These are phyloP conservation scores for Dicerorhinus sumatrensis DNA, from an alignment of 2,113 vertebrate genomes.

Conservation along the genomic window DNA sequence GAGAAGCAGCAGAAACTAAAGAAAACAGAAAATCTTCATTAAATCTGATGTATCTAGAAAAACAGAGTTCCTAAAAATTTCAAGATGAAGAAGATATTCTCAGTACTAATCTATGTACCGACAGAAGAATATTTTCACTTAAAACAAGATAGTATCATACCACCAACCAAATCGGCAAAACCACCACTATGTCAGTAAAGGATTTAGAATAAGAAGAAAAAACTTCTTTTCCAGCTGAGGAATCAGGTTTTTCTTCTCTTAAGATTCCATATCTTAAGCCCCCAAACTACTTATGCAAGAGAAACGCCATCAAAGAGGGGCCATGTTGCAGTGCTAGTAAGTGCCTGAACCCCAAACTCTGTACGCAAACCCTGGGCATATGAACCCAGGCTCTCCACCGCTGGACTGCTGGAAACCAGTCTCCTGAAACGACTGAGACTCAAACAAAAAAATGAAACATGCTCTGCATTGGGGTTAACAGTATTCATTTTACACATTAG, in stretches of 20 bases:
- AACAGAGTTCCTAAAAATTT: neutral
- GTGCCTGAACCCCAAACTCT: neutral
- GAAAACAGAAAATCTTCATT: neutral
- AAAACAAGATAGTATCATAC: neutral
- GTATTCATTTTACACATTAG: neutral
- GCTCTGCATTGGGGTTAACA: neutral
- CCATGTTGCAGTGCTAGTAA: fast-evolving
- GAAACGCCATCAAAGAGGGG: neutral
- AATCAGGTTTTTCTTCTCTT: constrained; percentile 2
- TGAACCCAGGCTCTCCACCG: neutral
- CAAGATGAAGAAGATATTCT: constrained; percentile 21
- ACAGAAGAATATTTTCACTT: constrained; percentile 12
- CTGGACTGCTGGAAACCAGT: neutral
- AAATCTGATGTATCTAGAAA: neutral
- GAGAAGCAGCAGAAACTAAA: neutral
- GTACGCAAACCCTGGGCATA: neutral
- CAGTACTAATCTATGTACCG: neutral
- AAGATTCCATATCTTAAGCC: neutral
- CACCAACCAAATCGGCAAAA: neutral
- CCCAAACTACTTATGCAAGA: neutral
- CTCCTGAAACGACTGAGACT: neutral
- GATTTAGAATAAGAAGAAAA: neutral
- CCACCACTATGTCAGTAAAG: neutral
- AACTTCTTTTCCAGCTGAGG: neutral
- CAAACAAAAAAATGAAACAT: neutral